Conservation (phyloP, 2,888 invertebrate species). For the Branchinecta sandiegonensis region DNA sequence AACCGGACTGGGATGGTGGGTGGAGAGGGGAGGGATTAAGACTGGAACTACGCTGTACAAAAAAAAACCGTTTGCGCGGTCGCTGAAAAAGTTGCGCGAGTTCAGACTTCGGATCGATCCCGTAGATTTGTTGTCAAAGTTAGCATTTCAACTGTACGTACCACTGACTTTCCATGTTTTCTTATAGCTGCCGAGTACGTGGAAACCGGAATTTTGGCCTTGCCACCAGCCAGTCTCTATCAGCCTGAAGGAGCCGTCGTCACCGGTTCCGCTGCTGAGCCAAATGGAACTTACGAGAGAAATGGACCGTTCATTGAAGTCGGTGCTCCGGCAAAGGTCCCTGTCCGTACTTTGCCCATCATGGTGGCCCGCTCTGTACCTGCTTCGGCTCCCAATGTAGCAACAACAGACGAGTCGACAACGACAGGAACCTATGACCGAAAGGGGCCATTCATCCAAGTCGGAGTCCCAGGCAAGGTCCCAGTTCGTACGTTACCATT, state of each 20-base stretch:
- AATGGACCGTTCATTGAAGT: neutral
- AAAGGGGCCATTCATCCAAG: neutral
- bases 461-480: constrained; percentile 2
- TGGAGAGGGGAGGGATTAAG: no score
- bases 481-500: neutral
- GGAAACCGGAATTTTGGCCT: no score
- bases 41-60: no score
- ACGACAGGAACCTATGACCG: neutral
- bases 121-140: no score
- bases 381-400: neutral
- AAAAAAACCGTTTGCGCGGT: no score
- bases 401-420: neutral
- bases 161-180: no score
- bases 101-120: no score
- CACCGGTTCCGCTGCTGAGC: neutral
- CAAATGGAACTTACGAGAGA: neutral
- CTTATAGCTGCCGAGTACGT: no score
- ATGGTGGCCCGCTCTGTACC: neutral
- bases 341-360: neutral
- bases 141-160: no score
- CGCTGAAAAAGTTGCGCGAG: no score
- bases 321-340: neutral
- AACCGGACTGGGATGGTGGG: no score
- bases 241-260: neutral
- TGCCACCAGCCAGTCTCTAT: neutral